Conservation (phyloP, 2,797 vertebrate genomes). For the Synanceia verrucosa region DNA sequence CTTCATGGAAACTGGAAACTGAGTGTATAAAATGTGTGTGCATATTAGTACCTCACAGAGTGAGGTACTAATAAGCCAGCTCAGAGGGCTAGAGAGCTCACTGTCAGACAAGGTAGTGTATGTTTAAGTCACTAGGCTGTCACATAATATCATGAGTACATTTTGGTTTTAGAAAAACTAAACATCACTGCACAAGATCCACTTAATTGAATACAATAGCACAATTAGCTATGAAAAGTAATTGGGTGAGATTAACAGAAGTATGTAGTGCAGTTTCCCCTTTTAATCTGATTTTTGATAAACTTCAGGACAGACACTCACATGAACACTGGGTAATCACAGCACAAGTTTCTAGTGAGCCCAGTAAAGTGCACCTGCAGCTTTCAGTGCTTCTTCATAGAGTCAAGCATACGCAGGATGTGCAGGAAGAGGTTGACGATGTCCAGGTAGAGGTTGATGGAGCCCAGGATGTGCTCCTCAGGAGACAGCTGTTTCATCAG, state of each 20-base stretch:
- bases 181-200: background rate
- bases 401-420: constrained; percentile 88
- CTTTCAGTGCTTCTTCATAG: constrained; percentile 91
- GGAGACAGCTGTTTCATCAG: constrained; percentile 96
- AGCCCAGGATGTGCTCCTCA: constrained; percentile 93
- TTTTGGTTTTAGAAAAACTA: background rate
- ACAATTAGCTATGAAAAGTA: background rate
- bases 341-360: background rate
- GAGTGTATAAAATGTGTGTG: background rate
- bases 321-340: background rate
- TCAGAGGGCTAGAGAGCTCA: background rate
- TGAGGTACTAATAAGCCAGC: background rate
- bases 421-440: constrained; percentile 95
- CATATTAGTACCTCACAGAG: background rate
- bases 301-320: background rate
- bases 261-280: background rate
- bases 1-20: background rate
- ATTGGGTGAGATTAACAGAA: background rate
- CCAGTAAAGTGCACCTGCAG: fast-evolving
- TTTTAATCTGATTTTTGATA: background rate
- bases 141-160: background rate
- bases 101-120: background rate
- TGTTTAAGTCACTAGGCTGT: background rate
- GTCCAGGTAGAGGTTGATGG: constrained; percentile 95
- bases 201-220: background rate